Conservation (phyloP, 2,113 vertebrate genomes). For the Nibea albiflora region DNA sequence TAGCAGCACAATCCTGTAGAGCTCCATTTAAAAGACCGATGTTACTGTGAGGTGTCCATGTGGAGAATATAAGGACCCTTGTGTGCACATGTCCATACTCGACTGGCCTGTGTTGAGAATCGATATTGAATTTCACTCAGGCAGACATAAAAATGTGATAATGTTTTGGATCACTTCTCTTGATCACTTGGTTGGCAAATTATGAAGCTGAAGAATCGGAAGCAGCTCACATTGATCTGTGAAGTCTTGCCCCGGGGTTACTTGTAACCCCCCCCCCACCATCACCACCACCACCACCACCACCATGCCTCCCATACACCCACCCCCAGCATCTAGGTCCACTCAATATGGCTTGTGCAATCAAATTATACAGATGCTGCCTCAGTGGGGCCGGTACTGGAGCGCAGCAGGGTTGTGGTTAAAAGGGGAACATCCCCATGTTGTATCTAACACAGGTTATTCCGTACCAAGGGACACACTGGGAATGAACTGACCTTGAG, state of each 20-base stretch:
- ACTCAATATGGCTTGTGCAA: slow-evolving; percentile 43
- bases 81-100: neutral
- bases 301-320: too few relatives aligned
- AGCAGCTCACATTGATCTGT: slow-evolving; percentile 57
- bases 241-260: slow-evolving; percentile 29
- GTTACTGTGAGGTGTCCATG: slow-evolving; percentile 9
- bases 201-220: slow-evolving; percentile 52
- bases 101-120: slow-evolving; percentile 14
- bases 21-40: slow-evolving; percentile 44
- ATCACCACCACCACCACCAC: neutral
- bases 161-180: slow-evolving; percentile 63
- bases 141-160: slow-evolving; percentile 36
- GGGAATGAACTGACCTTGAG: slow-evolving; percentile 23
- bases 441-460: neutral
- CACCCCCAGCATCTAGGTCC: slow-evolving; percentile 24
- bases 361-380: slow-evolving; percentile 47
- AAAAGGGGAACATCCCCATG: neutral
- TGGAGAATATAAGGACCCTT: slow-evolving; percentile 10
- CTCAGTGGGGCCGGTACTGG: neutral
- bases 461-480: neutral
- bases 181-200: slow-evolving; percentile 65
- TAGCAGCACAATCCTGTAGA: neutral
- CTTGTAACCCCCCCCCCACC: slow-evolving; percentile 60
- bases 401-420: neutral
- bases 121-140: slow-evolving; percentile 50